Base-by-base conservation (phyloP, 35 echinoderm and acorn worm genomes). In the Ptychodera flava region DNA sequence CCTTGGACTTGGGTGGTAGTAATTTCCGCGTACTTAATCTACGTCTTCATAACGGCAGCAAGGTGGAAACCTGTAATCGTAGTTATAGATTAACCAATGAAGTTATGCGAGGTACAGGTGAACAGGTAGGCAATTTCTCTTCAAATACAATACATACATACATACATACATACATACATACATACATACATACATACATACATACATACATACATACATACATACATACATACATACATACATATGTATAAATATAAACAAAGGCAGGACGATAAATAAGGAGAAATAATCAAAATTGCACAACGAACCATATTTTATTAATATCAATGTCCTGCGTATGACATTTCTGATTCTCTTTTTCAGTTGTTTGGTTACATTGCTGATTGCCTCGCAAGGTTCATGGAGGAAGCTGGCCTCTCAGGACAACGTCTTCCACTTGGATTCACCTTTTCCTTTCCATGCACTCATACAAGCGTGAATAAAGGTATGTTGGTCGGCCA, bases 1-100 rank as follows among this genome's bases (percentile, higher is more conserved):
- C 96, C 32, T 88, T 99, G 31, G 96, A 99, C 35, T 90, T 99
- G 14, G 96, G 96, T 30, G 96, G 96, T n/a, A 99, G 92, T 28
- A 87, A 87, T 78, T 87, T 87, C 86, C 32, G 86, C 15, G 86
- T 87, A 1, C 29, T 87, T 30, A 79, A 33, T 34, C 34, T 78
- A 1, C 78, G 29, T 35, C 78, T 87, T 1, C 36, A 87, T 6
- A 15, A 78, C 1, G 86, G 86, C 16, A 90, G 87, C 33, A 33
- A 78, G 29, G 79, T 76, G 33, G 31, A 79, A 29, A 16, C 52
- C 16, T 35, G 77, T 33, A 87, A 36, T 76, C 35, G 79, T 34
- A 78, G 37, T 30, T 87, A 87, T 80, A 87, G 34, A 0, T 79
- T 87, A 1, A 76, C 86, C 0, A 37, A 22, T 0, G 78, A 87